Evolutionary conservation across 2,888 invertebrate species (phyloP).

Genomic region (Coremacera marginata): DNA sequence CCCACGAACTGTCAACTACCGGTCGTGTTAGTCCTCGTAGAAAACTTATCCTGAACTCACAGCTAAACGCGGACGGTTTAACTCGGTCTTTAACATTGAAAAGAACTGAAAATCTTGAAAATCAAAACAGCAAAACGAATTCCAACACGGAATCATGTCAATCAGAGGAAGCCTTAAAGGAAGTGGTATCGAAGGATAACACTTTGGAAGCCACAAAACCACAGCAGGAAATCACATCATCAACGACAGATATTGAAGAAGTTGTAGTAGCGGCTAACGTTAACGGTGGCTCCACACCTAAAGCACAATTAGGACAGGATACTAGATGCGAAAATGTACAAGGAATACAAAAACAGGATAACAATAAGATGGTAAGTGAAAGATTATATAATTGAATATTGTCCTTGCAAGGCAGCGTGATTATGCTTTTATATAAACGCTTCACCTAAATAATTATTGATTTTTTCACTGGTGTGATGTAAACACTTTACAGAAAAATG

Average conservation of each 20-base stretch:
- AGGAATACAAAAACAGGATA: conserved; percentile 11
- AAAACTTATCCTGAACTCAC: conserved; percentile 49
- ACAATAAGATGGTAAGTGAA: conserved; percentile 26
- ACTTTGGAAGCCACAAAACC: neutral
- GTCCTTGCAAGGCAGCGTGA: too few species aligned
- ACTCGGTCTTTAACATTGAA: conserved; percentile 55
- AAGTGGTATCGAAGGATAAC: conserved; percentile 35
- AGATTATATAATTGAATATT: neutral
- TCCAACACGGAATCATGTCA: conserved; percentile 45
- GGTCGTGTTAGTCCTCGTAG: conserved; percentile 45
- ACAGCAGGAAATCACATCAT: neutral
- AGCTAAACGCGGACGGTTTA: conserved; percentile 43
- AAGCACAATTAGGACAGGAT: neutral
- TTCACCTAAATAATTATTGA: conserved; percentile 8
- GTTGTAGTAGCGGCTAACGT: neutral
- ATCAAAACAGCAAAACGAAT: conserved; percentile 56
- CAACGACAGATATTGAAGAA: neutral
- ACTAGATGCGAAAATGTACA: neutral
- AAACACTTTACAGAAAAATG: neutral
- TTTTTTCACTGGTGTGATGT: conserved; percentile 11
- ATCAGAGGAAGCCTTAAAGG: conserved; percentile 40
- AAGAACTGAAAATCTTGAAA: conserved; percentile 50
- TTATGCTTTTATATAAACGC: too few species aligned
- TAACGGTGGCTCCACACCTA: neutral
- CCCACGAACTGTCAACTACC: conserved; percentile 35